A percentile compares a stretch with the other conserved stretches of the same genome.
Conservation (phyloP, 2,113 vertebrate genomes). For the Sarotherodon lohbergeri region DNA sequence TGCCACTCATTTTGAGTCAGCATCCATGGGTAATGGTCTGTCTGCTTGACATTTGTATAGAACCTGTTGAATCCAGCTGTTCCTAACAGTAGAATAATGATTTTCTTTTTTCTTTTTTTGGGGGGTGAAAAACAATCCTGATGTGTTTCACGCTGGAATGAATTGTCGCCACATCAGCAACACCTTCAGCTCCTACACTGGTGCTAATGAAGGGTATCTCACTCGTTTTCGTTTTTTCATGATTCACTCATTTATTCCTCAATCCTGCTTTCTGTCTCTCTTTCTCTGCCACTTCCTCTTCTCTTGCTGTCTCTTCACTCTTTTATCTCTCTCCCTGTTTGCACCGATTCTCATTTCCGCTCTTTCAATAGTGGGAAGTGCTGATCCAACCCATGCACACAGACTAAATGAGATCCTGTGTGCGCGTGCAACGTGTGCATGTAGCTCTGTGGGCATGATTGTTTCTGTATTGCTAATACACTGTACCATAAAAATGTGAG, state of each 20-base stretch:
- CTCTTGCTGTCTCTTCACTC: neutral
- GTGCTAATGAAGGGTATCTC: neutral
- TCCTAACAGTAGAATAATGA: neutral
- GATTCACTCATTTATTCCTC: neutral
- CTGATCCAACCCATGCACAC: slow-evolving; percentile 33
- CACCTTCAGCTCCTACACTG: neutral
- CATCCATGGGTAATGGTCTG: slow-evolving; percentile 36
- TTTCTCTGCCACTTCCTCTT: neutral
- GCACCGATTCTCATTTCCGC: slow-evolving; percentile 47
- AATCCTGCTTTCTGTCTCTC: neutral
- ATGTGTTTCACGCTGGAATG: neutral
- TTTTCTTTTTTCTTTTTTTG: neutral
- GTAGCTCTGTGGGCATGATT: slow-evolving; percentile 30
- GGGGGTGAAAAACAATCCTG: neutral
- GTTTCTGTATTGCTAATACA: slow-evolving; percentile 37
- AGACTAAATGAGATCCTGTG: slow-evolving; percentile 47
- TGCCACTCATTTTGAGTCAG: slow-evolving; percentile 35
- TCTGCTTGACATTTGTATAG: slow-evolving; percentile 2
- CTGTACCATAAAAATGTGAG: neutral
- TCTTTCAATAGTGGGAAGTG: slow-evolving; percentile 26
- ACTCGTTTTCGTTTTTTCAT: neutral
- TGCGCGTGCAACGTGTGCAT: neutral
- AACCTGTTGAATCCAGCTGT: slow-evolving; percentile 32
- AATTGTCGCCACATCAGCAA: neutral
- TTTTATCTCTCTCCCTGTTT: slow-evolving; percentile 1